A percentile compares a stretch with the other conserved stretches of the same genome.
phyloP scores from a whole-genome alignment of 2,888 invertebrate species.

The Nemurella pictetii region DNA sequence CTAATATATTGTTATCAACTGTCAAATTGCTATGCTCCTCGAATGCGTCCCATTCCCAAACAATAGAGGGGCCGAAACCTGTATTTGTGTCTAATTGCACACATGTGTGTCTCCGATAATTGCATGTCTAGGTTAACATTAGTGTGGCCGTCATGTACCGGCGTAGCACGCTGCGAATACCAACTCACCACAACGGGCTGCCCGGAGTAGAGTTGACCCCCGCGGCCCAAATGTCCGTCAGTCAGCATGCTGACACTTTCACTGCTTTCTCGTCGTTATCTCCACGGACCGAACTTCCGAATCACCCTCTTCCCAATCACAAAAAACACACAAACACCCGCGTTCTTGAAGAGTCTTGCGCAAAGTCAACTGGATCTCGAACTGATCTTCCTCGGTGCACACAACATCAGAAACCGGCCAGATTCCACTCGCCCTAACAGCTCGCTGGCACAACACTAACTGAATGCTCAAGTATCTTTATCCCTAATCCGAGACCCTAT shows the following conservation, averaged over 20 bases:
- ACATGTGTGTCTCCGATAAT: not conserved
- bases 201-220: constrained; percentile 51
- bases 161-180: not conserved
- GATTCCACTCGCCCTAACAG: not conserved
- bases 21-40: no score
- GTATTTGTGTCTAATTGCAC: not conserved
- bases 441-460: constrained; percentile 34
- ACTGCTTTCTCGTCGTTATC: constrained; percentile 28
- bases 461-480: constrained; percentile 23
- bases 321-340: not conserved
- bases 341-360: not conserved
- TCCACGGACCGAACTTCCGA: not conserved
- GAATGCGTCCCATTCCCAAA: not conserved
- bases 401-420: not conserved
- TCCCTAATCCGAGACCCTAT: constrained; percentile 30
- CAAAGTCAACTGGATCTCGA: not conserved
- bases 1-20: no score
- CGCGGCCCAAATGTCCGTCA: constrained; percentile 51
- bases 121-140: not conserved
- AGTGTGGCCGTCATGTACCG: not conserved
- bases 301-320: not conserved
- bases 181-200: constrained; percentile 31
- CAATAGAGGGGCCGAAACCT: not conserved
- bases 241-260: constrained; percentile 51
- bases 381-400: not conserved